phyloP scores from a whole-genome alignment of 37 sponge, comb jelly and placozoan genomes.

The Dysidea cf. avara region DNA sequence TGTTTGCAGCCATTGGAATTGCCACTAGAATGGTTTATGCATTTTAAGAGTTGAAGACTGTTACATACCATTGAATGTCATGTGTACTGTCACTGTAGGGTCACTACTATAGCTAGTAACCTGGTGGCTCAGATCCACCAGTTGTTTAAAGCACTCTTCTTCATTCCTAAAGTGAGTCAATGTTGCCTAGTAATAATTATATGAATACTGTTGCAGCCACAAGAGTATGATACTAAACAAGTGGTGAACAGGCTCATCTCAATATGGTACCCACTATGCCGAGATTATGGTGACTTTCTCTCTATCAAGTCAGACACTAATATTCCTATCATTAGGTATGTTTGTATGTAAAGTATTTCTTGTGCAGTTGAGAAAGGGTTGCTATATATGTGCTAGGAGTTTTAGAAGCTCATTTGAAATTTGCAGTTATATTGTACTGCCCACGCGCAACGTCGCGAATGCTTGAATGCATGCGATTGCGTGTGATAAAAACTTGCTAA shows the following conservation, averaged over 20 bases:
- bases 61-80: no score
- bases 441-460: no score
- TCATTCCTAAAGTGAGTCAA: conserved; percentile 41
- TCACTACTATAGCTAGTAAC: conserved; percentile 25
- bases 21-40: no score
- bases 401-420: no score
- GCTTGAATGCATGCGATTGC: no score
- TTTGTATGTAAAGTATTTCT: neutral
- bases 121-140: conserved; percentile 25
- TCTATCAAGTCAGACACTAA: conserved; percentile 54
- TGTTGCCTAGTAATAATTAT: neutral
- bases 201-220: conserved; percentile 2
- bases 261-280: conserved; percentile 28
- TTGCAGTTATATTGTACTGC: no score
- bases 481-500: no score
- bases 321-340: conserved; percentile 69
- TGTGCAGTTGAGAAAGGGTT: neutral
- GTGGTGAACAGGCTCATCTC: conserved; percentile 29
- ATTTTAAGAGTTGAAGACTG: no score
- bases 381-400: no score
- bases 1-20: no score
- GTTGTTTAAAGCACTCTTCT: conserved; percentile 58
- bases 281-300: conserved; percentile 67
- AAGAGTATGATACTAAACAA: conserved; percentile 20
- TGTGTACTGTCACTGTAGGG: conserved; percentile 7